These are phyloP conservation scores for Apolygus lucorum DNA, from an alignment of 1,140 invertebrate species.

Conservation along the genomic window DNA sequence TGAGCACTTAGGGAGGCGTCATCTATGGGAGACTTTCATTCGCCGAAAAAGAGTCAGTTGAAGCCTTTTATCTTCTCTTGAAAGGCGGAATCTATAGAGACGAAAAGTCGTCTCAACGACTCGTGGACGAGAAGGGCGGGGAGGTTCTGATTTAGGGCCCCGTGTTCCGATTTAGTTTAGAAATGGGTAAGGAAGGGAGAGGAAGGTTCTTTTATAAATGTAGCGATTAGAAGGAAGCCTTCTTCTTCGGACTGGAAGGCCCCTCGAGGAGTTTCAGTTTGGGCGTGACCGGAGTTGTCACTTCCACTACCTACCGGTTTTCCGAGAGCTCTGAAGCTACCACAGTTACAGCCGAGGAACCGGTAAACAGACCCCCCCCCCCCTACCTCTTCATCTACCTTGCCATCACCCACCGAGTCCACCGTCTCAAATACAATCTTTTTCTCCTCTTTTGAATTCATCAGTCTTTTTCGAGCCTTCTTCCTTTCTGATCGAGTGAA, in stretches of 20 bases:
- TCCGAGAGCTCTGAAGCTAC: background rate
- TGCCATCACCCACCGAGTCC: too few species aligned
- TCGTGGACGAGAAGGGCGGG: too few species aligned
- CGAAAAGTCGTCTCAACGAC: too few species aligned
- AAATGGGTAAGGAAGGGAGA: too few species aligned
- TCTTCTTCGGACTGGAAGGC: background rate
- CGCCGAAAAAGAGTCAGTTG: too few species aligned
- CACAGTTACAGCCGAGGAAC: slow-evolving; percentile 5
- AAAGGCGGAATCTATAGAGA: too few species aligned
- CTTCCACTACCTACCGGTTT: slow-evolving; percentile 16
- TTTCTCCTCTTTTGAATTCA: background rate
- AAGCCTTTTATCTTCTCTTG: too few species aligned
- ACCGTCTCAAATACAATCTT: background rate
- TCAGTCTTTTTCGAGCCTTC: background rate
- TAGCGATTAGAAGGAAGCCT: slow-evolving; percentile 1
- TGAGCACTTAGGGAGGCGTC: too few species aligned
- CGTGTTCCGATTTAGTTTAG: background rate
- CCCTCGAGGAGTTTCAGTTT: slow-evolving; percentile 4
- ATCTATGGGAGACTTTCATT: too few species aligned
- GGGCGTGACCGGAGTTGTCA: slow-evolving; percentile 15
- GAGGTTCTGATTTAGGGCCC: too few species aligned
- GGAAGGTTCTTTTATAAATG: slow-evolving; percentile 3
- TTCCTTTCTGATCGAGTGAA: too few species aligned
- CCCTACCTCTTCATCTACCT: background rate
- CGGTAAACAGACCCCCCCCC: background rate